Percentiles rank a stretch among this genome's conserved stretches.
Conservation (phyloP, 2,888 invertebrate genomes). For the Temnothorax rugatulus region DNA sequence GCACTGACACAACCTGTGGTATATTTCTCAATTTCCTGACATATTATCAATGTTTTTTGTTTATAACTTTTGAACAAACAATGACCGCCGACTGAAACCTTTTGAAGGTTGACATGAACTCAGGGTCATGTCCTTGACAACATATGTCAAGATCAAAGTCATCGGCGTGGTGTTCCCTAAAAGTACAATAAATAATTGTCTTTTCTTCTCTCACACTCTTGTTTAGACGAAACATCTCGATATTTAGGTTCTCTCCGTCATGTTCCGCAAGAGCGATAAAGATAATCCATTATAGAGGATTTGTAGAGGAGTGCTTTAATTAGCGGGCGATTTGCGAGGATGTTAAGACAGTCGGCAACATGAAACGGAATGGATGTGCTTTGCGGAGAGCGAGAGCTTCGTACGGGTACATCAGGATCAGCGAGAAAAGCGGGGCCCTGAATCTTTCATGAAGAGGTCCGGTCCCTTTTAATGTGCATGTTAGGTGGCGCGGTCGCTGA, state of each 20-base stretch:
- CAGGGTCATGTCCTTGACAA: no score
- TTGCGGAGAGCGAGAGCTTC: slow-evolving; percentile 18
- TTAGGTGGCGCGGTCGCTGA: slow-evolving; percentile 55
- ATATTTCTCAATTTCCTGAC: no score
- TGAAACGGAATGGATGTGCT: slow-evolving; percentile 20
- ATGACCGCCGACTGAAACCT: no score
- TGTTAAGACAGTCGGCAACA: slow-evolving; percentile 15
- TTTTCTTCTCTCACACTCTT: no score
- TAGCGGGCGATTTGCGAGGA: slow-evolving; percentile 13
- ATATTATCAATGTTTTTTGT: no score
- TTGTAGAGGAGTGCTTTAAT: background rate
- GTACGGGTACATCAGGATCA: slow-evolving; percentile 25
- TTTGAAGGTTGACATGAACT: no score
- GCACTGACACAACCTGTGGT: no score
- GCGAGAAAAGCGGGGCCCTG: slow-evolving; percentile 52
- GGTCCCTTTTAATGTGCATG: slow-evolving; percentile 70
- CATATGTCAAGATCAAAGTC: no score
- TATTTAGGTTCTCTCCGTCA: background rate
- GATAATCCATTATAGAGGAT: background rate
- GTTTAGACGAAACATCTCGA: background rate
- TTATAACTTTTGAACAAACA: no score
- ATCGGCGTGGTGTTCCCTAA: no score
- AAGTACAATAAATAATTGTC: no score
- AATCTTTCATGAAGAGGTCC: slow-evolving; percentile 76
- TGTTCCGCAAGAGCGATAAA: background rate